Evolutionary conservation across 2,797 vertebrate species (phyloP).

Genomic region (Chiloscyllium punctatum): DNA sequence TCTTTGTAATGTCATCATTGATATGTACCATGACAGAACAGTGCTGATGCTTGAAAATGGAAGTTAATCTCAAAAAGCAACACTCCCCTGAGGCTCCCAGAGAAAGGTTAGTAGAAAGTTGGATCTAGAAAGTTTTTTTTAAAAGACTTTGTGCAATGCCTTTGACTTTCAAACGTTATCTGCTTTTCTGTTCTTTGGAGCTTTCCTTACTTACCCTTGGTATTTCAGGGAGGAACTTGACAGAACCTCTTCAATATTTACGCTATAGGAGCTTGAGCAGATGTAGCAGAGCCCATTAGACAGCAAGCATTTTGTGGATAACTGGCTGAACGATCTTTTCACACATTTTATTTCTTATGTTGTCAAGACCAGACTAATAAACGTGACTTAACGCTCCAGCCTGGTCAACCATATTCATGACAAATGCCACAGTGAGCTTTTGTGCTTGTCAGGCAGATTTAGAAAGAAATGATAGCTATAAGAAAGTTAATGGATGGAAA

Average conservation of each 20-base stretch:
- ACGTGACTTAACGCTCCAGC: background rate
- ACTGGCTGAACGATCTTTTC: background rate
- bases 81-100: background rate
- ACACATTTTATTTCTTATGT: background rate
- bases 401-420: background rate
- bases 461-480: background rate
- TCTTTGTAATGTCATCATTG: constrained; percentile 7
- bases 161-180: constrained; percentile 2
- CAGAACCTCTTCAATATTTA: background rate
- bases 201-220: background rate
- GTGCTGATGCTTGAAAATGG: constrained; percentile 1
- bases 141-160: too few relatives aligned
- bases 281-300: background rate
- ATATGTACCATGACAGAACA: background rate
- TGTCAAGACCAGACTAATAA: background rate
- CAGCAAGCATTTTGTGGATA: background rate
- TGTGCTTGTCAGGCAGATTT: background rate
- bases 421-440: background rate
- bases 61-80: constrained; percentile 15
- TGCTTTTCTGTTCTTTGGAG: background rate
- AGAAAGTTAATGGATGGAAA: background rate
- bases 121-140: background rate
- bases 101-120: background rate
- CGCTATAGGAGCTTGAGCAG: background rate
- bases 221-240: background rate